A percentile compares a stretch with the other conserved stretches of the same genome.
These are phyloP conservation scores for Tangara arthus DNA, from an alignment of 2,797 vertebrate species.

Conservation along the genomic window DNA sequence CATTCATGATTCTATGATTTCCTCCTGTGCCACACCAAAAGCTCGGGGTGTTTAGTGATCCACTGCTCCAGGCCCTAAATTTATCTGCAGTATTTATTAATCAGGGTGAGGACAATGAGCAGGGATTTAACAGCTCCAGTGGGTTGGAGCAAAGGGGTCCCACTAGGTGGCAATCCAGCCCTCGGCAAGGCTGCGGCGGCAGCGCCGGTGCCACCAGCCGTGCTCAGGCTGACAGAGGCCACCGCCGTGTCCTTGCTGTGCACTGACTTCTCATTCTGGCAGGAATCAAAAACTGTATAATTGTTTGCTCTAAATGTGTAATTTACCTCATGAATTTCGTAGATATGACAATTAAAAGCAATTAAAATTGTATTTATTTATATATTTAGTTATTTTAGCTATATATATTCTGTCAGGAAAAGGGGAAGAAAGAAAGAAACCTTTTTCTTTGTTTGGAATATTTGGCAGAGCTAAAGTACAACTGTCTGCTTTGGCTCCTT, in stretches of 20 bases:
- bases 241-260: rapidly evolving
- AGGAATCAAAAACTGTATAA: background rate
- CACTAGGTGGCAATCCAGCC: constrained; percentile 56
- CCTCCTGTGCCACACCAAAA: rapidly evolving
- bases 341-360: background rate
- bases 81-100: background rate
- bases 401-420: background rate
- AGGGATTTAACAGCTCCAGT: background rate
- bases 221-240: rapidly evolving
- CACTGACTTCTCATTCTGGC: rapidly evolving
- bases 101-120: background rate
- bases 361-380: background rate
- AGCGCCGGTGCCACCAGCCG: background rate
- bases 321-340: background rate
- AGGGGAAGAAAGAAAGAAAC: background rate
- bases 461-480: background rate
- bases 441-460: constrained; percentile 7
- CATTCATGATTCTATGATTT: background rate
- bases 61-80: background rate
- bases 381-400: background rate
- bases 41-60: rapidly evolving
- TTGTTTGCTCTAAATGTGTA: background rate
- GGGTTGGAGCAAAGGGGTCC: background rate
- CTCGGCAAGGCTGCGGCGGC: background rate
- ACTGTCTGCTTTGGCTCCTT: constrained; percentile 24